Conservation (phyloP, 2,888 invertebrate species). For the Eupeodes latifasciatus region DNA sequence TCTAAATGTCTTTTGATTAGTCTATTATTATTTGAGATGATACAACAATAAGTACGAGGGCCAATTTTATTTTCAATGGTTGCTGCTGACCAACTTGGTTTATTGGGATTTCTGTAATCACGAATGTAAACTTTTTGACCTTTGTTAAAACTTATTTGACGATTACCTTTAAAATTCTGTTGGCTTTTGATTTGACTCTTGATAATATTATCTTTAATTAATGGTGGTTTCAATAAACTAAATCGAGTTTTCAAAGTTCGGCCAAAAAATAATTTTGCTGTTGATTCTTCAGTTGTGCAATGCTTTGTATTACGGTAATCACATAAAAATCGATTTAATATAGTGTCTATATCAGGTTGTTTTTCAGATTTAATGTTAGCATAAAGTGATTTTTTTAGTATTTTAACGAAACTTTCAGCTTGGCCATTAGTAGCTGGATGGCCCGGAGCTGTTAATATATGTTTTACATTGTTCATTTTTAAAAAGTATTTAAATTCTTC, state of each 20-base stretch:
- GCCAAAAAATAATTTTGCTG: conserved; percentile 38
- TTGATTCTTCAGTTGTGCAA: conserved; percentile 30
- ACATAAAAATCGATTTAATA: conserved; percentile 32
- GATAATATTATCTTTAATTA: conserved; percentile 15
- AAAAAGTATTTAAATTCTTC: conserved; percentile 40
- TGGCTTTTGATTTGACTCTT: conserved; percentile 24
- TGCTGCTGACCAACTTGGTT: conserved; percentile 24
- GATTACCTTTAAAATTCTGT: conserved; percentile 21
- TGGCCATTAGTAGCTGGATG: conserved; percentile 77
- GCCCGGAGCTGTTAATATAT: conserved; percentile 69
- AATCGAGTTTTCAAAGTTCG: conserved; percentile 33
- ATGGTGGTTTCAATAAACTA: conserved; percentile 29
- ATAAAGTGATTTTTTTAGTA: conserved; percentile 13
- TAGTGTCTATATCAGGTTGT: conserved; percentile 11
- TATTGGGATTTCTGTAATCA: conserved; percentile 21
- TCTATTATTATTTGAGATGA: conserved; percentile 26
- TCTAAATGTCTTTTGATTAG: conserved; percentile 26
- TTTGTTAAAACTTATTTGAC: conserved; percentile 19
- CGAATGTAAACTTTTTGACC: conserved; percentile 23
- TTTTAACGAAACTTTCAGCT: conserved; percentile 48
- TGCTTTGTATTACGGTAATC: conserved; percentile 33
- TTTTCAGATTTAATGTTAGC: conserved; percentile 5
- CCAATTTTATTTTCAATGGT: conserved; percentile 20
- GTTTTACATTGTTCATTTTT: conserved; percentile 7
- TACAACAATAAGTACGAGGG: conserved; percentile 27